Base-by-base conservation (phyloP, 2,797 vertebrate genomes). In the Fistularia commersonii region DNA sequence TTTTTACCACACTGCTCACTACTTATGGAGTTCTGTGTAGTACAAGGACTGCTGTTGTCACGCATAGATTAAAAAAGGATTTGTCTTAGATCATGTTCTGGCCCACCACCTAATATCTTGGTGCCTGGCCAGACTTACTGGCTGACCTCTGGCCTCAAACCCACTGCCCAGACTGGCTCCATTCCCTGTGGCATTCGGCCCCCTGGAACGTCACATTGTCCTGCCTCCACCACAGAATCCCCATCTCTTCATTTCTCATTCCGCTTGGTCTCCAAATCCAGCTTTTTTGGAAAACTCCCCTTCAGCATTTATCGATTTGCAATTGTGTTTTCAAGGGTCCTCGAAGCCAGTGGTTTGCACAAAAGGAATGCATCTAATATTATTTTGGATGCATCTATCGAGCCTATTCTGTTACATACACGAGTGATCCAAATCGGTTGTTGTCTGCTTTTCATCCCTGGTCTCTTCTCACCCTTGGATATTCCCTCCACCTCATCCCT, bases 111-210 rank as follows among this genome's bases (percentile, higher is more conserved):
- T 23, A 23, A 23, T 23, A 23, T 23, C 23, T 23, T 23, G 23
- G 23, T 23, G 23, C 23, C 4, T 23, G 23, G 23, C 23, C 23
- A 23, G 23, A 23, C 23, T 23, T 23, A 23, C 23, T 23, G 23
- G 23, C 23, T 23, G 35, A 36, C 9, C 7, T 36, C 43, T 72
- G 59, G 65, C 66, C 65, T 39, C 63, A 64, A 77, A 66, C 50
- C 56, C 47, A 10, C 42, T 62, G 69, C 67, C 60, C 72, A 82
- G 71, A 76, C 62, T 68, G 69, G 76, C 66, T 75, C 48, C 42
- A 9, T 34, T 69, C 61, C 59, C 60, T 40, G 23, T 23, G 23
- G 23, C 23, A 23, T 23, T 23, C 2, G 23, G 23, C 23, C 66
- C 66, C 59, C 51, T 62, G 60, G 66, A 71, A 66, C 47, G 53